These are phyloP conservation scores for Daktulosphaira vitifoliae DNA, from an alignment of 1,140 invertebrate genomes.

Conservation along the genomic window DNA sequence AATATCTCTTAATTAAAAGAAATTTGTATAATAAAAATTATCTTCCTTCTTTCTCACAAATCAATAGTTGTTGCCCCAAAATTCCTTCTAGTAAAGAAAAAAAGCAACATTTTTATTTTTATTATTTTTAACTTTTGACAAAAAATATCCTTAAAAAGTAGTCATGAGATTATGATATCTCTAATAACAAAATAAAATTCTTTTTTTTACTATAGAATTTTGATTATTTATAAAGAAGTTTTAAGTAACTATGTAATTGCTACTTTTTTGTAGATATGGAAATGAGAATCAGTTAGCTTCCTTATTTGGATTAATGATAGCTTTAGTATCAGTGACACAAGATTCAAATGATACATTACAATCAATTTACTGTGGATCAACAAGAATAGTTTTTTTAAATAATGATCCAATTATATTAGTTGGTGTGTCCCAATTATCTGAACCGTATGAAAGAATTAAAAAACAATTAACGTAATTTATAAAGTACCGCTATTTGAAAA, in stretches of 20 bases:
- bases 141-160: too few species aligned
- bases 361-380: conserved; percentile 74
- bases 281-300: conserved; percentile 91
- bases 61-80: too few species aligned
- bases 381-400: conserved; percentile 79
- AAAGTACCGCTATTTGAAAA: neutral
- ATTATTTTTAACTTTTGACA: too few species aligned
- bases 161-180: too few species aligned
- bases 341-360: conserved; percentile 70
- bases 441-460: conserved; percentile 74
- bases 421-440: conserved; percentile 68
- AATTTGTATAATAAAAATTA: too few species aligned
- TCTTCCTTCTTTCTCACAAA: too few species aligned
- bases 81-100: neutral
- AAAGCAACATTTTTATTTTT: too few species aligned
- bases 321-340: conserved; percentile 84
- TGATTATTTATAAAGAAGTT: neutral
- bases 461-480: conserved; percentile 72
- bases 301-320: conserved; percentile 91
- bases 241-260: neutral
- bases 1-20: too few species aligned
- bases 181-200: neutral
- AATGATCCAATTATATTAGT: conserved; percentile 85
- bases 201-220: neutral
- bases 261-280: conserved; percentile 57